phyloP scores from a whole-genome alignment of 2,113 vertebrate species.

The Indri indri region DNA sequence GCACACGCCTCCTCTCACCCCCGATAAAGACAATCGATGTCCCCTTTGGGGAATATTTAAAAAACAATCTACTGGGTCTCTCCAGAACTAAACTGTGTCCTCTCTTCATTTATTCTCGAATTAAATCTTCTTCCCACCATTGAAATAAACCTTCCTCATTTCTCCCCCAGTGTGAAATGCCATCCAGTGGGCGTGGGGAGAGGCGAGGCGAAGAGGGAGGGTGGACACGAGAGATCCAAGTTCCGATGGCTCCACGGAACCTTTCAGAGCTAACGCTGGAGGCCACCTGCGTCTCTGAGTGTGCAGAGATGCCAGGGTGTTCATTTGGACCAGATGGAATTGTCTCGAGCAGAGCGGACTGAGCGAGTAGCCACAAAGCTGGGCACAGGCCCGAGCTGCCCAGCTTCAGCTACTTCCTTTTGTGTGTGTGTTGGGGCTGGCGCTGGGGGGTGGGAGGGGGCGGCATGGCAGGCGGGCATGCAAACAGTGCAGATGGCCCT shows the following conservation, averaged over 20 bases:
- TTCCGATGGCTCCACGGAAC: not conserved
- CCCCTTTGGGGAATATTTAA: not conserved
- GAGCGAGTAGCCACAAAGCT: not conserved
- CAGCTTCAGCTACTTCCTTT: not conserved
- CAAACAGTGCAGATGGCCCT: not conserved
- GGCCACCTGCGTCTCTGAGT: not conserved
- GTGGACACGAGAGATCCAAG: not conserved
- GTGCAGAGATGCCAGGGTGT: not conserved
- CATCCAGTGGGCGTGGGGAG: not conserved
- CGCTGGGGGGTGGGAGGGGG: fast-evolving
- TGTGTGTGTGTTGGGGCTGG: not conserved
- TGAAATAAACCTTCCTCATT: not conserved
- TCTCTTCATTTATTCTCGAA: not conserved
- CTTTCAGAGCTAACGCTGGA: not conserved
- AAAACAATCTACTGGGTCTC: not conserved
- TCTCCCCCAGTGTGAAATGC: not conserved
- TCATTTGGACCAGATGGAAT: not conserved
- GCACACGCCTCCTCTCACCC: not conserved
- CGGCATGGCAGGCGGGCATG: fast-evolving
- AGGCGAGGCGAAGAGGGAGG: not conserved
- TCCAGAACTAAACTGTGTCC: not conserved
- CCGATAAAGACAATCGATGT: not conserved
- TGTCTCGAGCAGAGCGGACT: not conserved
- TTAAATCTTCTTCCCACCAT: not conserved
- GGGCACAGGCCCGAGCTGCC: not conserved